A percentile compares a stretch with the other conserved stretches of the same genome.
Evolutionary conservation across 2,113 vertebrate genomes (phyloP).

Genomic region (Melozone crissalis): DNA sequence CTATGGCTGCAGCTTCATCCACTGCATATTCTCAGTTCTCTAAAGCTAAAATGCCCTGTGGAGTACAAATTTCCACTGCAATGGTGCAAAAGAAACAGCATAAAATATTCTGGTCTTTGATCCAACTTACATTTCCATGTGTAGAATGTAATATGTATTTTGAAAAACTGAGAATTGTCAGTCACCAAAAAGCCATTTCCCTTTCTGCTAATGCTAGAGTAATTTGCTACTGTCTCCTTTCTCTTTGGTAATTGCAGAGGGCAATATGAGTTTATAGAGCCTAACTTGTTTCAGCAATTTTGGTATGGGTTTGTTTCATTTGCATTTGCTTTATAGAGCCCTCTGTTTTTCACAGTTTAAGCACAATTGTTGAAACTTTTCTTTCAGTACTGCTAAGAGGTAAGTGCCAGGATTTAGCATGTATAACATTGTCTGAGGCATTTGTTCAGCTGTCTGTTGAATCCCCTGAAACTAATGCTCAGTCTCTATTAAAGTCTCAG

Average conservation of each 20-base stretch:
- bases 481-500: constrained; percentile 81
- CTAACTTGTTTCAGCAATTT: constrained; percentile 7
- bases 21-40: constrained; percentile 27
- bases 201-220: neutral
- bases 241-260: neutral
- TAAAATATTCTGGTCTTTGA: neutral
- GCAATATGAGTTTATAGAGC: neutral
- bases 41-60: constrained; percentile 35
- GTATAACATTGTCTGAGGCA: constrained; percentile 71
- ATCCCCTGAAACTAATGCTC: constrained; percentile 79
- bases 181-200: neutral
- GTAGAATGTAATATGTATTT: neutral
- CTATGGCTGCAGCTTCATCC: constrained; percentile 45
- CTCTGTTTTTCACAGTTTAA: constrained; percentile 20
- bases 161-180: neutral
- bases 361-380: constrained; percentile 61
- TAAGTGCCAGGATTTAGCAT: constrained; percentile 64
- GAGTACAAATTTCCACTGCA: constrained; percentile 59
- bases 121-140: neutral
- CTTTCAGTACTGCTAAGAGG: constrained; percentile 6
- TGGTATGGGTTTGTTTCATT: neutral
- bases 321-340: constrained; percentile 8
- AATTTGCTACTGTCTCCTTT: neutral
- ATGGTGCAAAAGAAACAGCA: neutral
- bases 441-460: constrained; percentile 79